A percentile compares a stretch with the other conserved stretches of the same genome.
phyloP scores from a whole-genome alignment of 2,113 vertebrate genomes.

The Machaerirhynchus nigripectus region DNA sequence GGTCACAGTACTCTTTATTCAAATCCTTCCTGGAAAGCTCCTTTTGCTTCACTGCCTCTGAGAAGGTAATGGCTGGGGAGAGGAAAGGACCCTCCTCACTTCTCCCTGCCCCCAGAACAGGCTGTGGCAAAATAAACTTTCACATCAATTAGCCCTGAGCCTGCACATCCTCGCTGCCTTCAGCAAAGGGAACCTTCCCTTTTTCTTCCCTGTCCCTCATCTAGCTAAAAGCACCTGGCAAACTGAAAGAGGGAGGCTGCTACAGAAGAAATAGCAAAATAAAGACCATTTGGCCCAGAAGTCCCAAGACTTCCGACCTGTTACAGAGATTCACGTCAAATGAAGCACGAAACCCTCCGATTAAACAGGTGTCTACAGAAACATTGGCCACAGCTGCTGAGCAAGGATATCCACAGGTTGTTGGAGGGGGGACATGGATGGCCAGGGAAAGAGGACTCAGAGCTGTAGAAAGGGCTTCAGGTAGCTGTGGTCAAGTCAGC shows the following conservation, averaged over 20 bases:
- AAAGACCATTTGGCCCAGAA: neutral
- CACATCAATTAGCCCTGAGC: neutral
- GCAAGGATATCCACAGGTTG: too few relatives aligned
- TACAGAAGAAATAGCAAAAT: neutral
- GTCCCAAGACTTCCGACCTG: neutral
- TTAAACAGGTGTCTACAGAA: neutral
- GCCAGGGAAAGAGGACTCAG: neutral
- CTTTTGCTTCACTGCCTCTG: conserved; percentile 17
- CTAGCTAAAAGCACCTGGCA: neutral
- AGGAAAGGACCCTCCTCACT: neutral
- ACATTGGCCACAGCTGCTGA: neutral
- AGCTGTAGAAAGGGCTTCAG: neutral
- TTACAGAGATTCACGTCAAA: neutral
- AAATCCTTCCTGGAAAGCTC: conserved; percentile 3
- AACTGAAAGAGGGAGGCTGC: neutral
- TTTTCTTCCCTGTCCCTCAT: neutral
- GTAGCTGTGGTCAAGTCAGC: neutral
- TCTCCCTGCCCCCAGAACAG: neutral
- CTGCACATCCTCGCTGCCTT: neutral
- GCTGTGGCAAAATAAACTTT: neutral
- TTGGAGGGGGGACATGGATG: neutral
- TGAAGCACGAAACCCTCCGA: neutral
- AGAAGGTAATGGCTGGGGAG: neutral
- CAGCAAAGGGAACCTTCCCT: neutral
- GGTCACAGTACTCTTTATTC: conserved; percentile 28